phyloP scores from a whole-genome alignment of 2,888 invertebrate genomes.

The Sinopyrophorus schimmeli region DNA sequence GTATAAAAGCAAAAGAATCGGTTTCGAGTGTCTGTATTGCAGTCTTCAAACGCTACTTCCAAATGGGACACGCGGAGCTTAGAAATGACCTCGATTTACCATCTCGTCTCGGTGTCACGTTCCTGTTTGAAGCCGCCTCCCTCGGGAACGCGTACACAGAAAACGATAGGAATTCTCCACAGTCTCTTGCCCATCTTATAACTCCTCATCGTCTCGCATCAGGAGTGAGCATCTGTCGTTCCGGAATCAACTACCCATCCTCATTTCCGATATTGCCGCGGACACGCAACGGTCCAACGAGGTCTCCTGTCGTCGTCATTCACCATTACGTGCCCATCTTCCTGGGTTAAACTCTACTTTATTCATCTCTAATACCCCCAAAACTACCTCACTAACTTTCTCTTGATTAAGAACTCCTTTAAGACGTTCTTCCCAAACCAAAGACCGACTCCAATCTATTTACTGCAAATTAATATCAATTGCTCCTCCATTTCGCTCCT shows the following conservation, averaged over 20 bases:
- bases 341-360: conserved; percentile 30
- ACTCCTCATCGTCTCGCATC: conserved; percentile 43
- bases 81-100: conserved; percentile 51
- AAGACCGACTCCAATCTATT: conserved; percentile 7
- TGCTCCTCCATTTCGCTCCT: too few species aligned
- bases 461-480: conserved; percentile 19
- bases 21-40: conserved; percentile 34
- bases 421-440: conserved; percentile 14
- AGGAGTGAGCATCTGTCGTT: conserved; percentile 40
- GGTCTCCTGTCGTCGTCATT: conserved; percentile 44
- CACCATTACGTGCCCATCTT: conserved; percentile 41
- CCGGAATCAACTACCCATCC: conserved; percentile 37
- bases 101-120: conserved; percentile 48
- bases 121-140: conserved; percentile 47
- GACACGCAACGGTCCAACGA: conserved; percentile 42
- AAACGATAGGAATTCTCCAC: conserved; percentile 39
- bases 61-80: conserved; percentile 49
- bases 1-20: conserved; percentile 34
- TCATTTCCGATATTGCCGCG: conserved; percentile 36
- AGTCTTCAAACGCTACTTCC: conserved; percentile 38
- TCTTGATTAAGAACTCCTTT: conserved; percentile 23
- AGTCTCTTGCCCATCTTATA: conserved; percentile 41
- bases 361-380: conserved; percentile 31
- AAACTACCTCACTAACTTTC: conserved; percentile 27
- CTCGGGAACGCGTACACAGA: conserved; percentile 41